Base-by-base conservation (phyloP, 2,113 vertebrate species). In the Misgurnus mizolepis region DNA sequence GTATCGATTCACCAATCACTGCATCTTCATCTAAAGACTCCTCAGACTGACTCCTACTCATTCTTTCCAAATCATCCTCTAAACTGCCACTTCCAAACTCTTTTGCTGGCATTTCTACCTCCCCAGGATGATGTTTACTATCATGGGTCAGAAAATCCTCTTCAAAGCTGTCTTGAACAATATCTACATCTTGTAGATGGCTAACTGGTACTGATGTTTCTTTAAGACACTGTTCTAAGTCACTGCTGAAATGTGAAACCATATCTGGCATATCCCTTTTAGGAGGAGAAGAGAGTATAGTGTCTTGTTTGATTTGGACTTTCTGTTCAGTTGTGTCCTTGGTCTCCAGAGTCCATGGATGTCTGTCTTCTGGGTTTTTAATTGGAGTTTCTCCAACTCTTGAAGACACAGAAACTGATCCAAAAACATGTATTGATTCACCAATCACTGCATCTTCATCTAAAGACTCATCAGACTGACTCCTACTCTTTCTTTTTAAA, bases 361-460 rank as follows among this genome's bases (percentile, higher is more conserved):
- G 43, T 55, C 84, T 53, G 7, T 60, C 10, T 49, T 66, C 22
- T 41, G 76, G 79, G 10, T 34, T 34, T n/a, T 97, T 97, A 67
- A 98, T 96, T 27, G 96, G 92, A 43, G 95, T 98, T 82, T 98
- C 97, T 83, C 97, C 93, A 5, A 98, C 91, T 62, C 93, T 86
- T 11, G 98, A 97, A 58, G 96, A 99, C 1, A 92, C 89, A 22
- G 95, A 94, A 61, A 88, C 89, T 45, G 84, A 71, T 40, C 87
- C 85, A 10, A 88, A 79, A 69, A 86, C 82, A 78, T 86, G 80
- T 39, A 60, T 74, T 81, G 4, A 86, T 60, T 66, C 90, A 80
- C 83, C 86, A 34, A 96, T 90, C 61, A 94, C 76, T n/a, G 60
- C 3, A 53, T 96, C 95, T 53, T 94, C 95, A 56, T 95, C 91